Percentiles rank a stretch among this genome's conserved stretches.
These are phyloP conservation scores for Serranus cabrilla DNA, from an alignment of 2,797 vertebrate genomes.

Conservation along the genomic window DNA sequence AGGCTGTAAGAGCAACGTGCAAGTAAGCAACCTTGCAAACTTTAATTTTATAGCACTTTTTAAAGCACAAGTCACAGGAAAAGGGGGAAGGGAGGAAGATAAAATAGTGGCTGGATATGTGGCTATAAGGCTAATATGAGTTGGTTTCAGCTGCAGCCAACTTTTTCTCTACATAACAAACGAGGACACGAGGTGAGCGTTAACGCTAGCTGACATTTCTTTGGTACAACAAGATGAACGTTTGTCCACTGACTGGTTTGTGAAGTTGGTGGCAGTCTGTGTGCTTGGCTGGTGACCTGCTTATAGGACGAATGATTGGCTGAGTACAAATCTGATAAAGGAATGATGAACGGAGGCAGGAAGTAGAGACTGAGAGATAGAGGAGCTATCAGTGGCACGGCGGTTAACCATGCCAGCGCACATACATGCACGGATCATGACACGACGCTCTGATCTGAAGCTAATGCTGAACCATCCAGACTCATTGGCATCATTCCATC, in stretches of 20 bases:
- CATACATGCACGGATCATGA: constrained; percentile 46
- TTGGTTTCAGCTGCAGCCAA: constrained; percentile 7
- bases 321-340: constrained; percentile 30
- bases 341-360: constrained; percentile 22
- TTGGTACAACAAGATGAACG: constrained; percentile 3
- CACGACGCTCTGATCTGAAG: constrained; percentile 42
- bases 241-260: constrained; percentile 20
- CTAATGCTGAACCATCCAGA: constrained; percentile 52
- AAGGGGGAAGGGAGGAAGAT: too few relatives aligned
- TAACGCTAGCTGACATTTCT: constrained; percentile 27
- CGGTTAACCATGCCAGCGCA: constrained; percentile 35
- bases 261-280: constrained; percentile 18
- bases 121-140: neutral
- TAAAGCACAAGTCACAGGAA: neutral
- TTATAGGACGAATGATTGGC: constrained; percentile 28
- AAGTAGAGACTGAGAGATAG: constrained; percentile 22
- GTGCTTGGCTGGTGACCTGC: constrained; percentile 50
- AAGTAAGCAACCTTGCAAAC: neutral
- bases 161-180: neutral
- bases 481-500: constrained; percentile 58
- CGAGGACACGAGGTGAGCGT: neutral
- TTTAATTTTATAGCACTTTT: neutral
- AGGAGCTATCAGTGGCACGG: constrained; percentile 27
- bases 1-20: neutral
- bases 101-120: neutral